These are phyloP conservation scores for Sitobion miscanthi DNA, from an alignment of 1,140 invertebrate genomes.

Conservation along the genomic window DNA sequence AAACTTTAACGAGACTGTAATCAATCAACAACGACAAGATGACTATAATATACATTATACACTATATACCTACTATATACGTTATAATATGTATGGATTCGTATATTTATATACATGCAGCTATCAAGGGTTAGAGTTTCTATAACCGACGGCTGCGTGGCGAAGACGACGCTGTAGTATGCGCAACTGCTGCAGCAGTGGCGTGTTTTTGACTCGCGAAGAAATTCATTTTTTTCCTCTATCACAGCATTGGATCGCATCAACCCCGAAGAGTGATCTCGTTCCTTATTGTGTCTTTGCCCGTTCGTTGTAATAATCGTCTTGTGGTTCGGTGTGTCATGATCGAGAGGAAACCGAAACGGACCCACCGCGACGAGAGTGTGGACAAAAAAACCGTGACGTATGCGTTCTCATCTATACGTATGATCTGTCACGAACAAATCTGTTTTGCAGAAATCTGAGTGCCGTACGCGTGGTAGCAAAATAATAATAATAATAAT, in stretches of 20 bases:
- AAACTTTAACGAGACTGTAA: slow-evolving; percentile 47
- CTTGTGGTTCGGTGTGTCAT: neutral
- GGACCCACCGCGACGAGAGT: neutral
- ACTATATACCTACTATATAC: neutral
- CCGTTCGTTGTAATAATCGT: neutral
- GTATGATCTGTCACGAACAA: neutral
- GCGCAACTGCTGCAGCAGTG: neutral
- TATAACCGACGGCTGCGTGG: neutral
- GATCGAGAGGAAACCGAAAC: neutral
- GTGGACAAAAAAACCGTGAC: neutral
- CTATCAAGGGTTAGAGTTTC: slow-evolving; percentile 23
- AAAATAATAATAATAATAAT: neutral
- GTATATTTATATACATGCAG: neutral
- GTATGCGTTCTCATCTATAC: neutral
- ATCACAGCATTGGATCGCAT: neutral
- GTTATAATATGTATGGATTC: neutral
- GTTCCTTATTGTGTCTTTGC: neutral
- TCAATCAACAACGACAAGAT: slow-evolving; percentile 53
- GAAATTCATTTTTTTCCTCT: neutral
- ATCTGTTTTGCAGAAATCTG: neutral
- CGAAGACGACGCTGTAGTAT: neutral
- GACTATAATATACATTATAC: neutral
- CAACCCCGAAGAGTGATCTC: neutral
- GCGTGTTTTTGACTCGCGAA: neutral
- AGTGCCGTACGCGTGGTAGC: neutral